A percentile compares a stretch with the other conserved stretches of the same genome.
Conservation (phyloP, 2,113 vertebrate genomes). For the Syngnathoides biaculeatus region DNA sequence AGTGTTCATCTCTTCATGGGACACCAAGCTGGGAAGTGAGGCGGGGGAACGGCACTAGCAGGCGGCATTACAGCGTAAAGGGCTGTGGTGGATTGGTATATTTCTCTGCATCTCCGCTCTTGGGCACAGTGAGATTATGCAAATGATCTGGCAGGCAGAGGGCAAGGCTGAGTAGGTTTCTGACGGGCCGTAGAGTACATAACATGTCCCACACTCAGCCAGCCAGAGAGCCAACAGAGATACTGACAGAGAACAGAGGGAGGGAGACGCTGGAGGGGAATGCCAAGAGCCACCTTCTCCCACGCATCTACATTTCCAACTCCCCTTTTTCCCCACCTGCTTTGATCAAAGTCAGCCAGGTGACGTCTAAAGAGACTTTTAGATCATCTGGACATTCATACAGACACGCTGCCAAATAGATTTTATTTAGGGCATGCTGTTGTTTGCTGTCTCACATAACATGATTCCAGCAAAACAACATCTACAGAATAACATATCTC, state of each 20-base stretch:
- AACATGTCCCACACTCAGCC: constrained; percentile 75
- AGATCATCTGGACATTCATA: constrained; percentile 12
- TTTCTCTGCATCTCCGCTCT: constrained; percentile 56
- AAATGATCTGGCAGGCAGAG: constrained; percentile 76
- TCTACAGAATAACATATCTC: too few species aligned
- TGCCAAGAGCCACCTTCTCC: constrained; percentile 35
- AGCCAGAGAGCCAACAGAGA: constrained; percentile 66
- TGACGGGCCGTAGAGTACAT: constrained; percentile 79
- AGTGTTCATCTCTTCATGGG: constrained; percentile 53
- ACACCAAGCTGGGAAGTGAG: constrained; percentile 56
- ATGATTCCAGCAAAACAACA: not conserved
- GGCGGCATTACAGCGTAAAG: not conserved
- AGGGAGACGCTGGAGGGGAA: constrained; percentile 40
- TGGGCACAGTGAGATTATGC: constrained; percentile 74
- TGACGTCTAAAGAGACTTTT: constrained; percentile 34
- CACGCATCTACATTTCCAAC: not conserved
- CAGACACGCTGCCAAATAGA: not conserved
- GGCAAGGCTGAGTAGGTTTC: constrained; percentile 80
- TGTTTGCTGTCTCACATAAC: not conserved
- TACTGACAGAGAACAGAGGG: constrained; percentile 67
- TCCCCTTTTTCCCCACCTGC: constrained; percentile 30
- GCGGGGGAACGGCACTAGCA: not conserved
- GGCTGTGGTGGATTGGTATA: not conserved
- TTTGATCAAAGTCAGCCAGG: constrained; percentile 36
- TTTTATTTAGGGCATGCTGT: not conserved